A percentile compares a stretch with the other conserved stretches of the same genome.
Conservation (phyloP, 2,888 invertebrate genomes). For the Melinaea menophilus region DNA sequence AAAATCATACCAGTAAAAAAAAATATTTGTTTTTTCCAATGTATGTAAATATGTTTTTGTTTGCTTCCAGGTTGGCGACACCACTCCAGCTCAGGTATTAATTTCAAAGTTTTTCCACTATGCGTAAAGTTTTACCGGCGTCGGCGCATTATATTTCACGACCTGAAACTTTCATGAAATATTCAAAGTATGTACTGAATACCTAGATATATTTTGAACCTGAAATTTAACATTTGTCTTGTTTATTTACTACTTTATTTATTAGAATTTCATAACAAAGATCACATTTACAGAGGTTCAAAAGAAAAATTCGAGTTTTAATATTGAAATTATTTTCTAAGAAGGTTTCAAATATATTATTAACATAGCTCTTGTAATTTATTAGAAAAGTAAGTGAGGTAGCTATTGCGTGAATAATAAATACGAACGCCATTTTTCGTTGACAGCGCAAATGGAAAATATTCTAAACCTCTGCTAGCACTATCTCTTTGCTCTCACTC, state of each 20-base stretch:
- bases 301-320: background rate
- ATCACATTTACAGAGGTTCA: no score
- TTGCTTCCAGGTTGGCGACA: conserved; percentile 20
- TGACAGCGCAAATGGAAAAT: conserved; percentile 44
- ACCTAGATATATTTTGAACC: no score
- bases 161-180: background rate
- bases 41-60: conserved; percentile 7
- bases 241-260: no score
- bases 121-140: conserved; percentile 17
- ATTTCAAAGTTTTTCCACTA: conserved; percentile 20
- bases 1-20: background rate
- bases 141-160: conserved; percentile 15
- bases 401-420: conserved; percentile 34
- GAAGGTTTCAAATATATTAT: background rate
- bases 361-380: conserved; percentile 19
- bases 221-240: no score
- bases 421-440: conserved; percentile 39
- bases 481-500: conserved; percentile 44
- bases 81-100: conserved; percentile 19
- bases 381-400: conserved; percentile 27
- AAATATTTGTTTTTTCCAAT: background rate
- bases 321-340: background rate
- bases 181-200: no score
- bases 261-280: no score
- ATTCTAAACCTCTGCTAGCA: conserved; percentile 40